phyloP scores from a whole-genome alignment of 2,113 vertebrate genomes.

The Heliornis fulica region DNA sequence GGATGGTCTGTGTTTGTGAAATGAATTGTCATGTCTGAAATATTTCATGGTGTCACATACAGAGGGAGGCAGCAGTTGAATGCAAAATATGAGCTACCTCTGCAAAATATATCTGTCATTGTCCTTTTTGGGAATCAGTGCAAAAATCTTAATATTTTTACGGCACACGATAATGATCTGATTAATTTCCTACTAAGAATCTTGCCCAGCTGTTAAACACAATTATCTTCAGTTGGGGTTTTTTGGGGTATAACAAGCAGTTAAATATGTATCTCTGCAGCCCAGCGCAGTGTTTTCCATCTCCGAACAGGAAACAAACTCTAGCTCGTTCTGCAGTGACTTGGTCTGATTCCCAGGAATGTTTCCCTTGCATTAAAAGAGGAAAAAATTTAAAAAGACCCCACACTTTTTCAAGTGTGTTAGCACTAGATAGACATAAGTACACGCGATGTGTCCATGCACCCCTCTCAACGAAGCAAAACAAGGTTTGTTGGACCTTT shows the following conservation, averaged over 20 bases:
- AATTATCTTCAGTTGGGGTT: neutral
- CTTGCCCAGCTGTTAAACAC: neutral
- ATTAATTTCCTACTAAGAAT: slow-evolving; percentile 38
- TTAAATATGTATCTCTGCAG: slow-evolving; percentile 13
- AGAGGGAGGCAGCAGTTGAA: neutral
- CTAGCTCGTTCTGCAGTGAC: neutral
- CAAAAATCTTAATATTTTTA: slow-evolving; percentile 17
- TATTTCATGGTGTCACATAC: neutral
- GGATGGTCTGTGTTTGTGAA: neutral
- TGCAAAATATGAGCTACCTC: neutral
- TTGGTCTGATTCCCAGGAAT: neutral
- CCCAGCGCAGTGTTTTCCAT: neutral
- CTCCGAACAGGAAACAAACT: neutral
- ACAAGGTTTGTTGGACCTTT: neutral
- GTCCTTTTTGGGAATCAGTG: neutral
- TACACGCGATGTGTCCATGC: rapidly evolving
- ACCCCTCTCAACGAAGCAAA: neutral
- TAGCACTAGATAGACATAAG: neutral
- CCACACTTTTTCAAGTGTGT: neutral
- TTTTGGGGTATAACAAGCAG: neutral
- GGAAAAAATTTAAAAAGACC: neutral
- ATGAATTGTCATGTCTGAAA: neutral
- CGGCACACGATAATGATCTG: slow-evolving; percentile 26
- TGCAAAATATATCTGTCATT: neutral
- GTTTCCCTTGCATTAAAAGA: neutral